Percentiles rank a stretch among this genome's conserved stretches.
phyloP scores from a whole-genome alignment of 2,888 invertebrate species.

The Acronicta aceris region DNA sequence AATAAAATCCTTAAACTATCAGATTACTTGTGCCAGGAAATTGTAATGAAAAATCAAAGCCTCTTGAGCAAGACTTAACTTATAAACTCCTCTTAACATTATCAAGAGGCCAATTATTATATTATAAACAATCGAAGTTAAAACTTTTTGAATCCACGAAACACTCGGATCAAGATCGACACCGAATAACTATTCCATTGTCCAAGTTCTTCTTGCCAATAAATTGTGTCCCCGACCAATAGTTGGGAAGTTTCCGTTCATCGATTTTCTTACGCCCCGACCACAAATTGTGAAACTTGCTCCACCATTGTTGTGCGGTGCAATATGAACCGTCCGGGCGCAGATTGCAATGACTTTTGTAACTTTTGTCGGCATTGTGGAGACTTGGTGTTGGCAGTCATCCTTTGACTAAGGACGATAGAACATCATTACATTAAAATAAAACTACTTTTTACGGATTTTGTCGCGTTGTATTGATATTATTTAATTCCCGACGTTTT shows the following conservation, averaged over 20 bases:
- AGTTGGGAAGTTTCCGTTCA: constrained; percentile 68
- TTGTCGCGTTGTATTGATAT: too few relatives aligned
- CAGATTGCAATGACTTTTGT: constrained; percentile 77
- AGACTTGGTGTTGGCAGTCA: constrained; percentile 42
- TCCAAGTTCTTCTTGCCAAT: constrained; percentile 74
- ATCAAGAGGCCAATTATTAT: constrained; percentile 44
- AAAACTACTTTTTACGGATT: too few relatives aligned
- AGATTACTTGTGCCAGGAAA: constrained; percentile 15
- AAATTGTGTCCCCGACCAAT: constrained; percentile 75
- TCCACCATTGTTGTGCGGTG: constrained; percentile 73
- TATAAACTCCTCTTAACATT: constrained; percentile 30
- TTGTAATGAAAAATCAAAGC: constrained; percentile 27
- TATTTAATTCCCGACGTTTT: too few relatives aligned
- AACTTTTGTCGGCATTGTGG: constrained; percentile 68
- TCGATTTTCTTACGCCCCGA: constrained; percentile 74
- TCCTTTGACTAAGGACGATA: constrained; percentile 43
- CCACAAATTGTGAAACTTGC: constrained; percentile 81
- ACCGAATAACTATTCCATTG: constrained; percentile 77
- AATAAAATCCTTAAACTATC: constrained; percentile 10
- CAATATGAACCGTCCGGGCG: constrained; percentile 77
- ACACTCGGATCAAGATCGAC: constrained; percentile 71
- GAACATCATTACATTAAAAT: too few relatives aligned
- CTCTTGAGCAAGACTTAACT: constrained; percentile 30
- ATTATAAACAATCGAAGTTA: constrained; percentile 56
- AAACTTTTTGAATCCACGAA: constrained; percentile 58